Conservation (phyloP, 2,797 vertebrate genomes). For the Pseudomugil gertrudae region DNA sequence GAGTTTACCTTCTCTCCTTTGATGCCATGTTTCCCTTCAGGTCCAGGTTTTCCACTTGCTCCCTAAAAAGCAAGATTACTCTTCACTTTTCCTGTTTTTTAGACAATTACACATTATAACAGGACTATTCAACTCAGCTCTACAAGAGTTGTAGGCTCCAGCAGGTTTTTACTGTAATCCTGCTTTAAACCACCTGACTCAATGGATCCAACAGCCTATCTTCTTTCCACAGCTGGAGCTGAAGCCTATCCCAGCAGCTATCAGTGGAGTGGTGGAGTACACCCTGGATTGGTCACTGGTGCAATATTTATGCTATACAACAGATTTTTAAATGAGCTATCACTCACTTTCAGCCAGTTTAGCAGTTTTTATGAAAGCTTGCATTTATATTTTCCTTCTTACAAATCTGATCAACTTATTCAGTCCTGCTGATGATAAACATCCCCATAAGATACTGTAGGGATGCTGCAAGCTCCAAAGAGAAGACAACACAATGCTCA, state of each 20-base stretch:
- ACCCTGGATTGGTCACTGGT: too few species aligned
- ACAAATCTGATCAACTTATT: not conserved
- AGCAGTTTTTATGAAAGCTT: not conserved
- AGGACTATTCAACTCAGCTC: too few species aligned
- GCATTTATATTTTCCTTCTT: not conserved
- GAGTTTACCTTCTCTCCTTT: constrained; percentile 87
- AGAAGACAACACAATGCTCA: too few species aligned
- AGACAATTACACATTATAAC: not conserved
- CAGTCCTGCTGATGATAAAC: not conserved
- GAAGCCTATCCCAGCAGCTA: too few species aligned
- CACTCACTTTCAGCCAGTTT: not conserved
- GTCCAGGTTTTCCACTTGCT: constrained; percentile 75
- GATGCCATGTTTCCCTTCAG: constrained; percentile 79
- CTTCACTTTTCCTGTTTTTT: not conserved
- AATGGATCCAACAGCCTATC: too few species aligned
- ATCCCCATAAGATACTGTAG: not conserved
- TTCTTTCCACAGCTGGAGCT: too few species aligned
- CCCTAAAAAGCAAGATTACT: constrained; percentile 76
- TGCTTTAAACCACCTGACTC: too few species aligned
- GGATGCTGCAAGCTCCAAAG: not conserved
- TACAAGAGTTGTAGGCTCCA: too few species aligned
- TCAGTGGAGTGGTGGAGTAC: too few species aligned
- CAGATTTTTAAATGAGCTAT: too few species aligned
- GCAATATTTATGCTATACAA: too few species aligned
- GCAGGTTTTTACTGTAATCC: too few species aligned